A percentile compares a stretch with the other conserved stretches of the same genome.
These are phyloP conservation scores for Falco novaeseelandiae DNA, from an alignment of 2,797 vertebrate genomes.

Conservation along the genomic window DNA sequence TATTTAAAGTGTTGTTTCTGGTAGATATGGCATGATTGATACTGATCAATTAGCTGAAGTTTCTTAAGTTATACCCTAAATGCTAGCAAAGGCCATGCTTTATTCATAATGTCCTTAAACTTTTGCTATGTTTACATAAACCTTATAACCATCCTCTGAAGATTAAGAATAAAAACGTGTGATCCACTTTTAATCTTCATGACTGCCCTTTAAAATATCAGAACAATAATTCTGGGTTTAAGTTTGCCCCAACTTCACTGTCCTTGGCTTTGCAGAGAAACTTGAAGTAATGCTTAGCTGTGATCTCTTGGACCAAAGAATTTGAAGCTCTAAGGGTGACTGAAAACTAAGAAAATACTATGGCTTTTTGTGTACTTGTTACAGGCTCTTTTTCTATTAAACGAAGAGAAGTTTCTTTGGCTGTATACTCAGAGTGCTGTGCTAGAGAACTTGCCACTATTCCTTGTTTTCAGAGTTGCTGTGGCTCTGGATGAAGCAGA, in stretches of 20 bases:
- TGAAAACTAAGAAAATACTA: neutral
- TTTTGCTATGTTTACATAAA: neutral
- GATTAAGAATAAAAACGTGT: neutral
- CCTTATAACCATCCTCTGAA: neutral
- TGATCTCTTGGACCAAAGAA: neutral
- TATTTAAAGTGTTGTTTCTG: neutral
- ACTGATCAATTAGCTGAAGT: neutral
- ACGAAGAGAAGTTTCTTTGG: neutral
- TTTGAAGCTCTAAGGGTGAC: neutral
- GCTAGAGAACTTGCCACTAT: fast-evolving
- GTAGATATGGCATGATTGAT: neutral
- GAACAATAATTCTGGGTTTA: neutral
- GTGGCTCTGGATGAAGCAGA: neutral
- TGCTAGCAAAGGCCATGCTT: neutral
- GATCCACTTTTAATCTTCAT: neutral
- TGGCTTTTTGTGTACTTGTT: neutral
- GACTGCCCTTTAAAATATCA: neutral
- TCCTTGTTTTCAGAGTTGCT: neutral
- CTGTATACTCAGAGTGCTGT: neutral
- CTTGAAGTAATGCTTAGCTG: neutral
- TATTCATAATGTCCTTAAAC: neutral
- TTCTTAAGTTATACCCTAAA: neutral
- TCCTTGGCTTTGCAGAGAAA: neutral
- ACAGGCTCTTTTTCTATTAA: neutral
- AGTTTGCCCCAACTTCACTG: fast-evolving